Percentiles rank a stretch among this genome's conserved stretches.
Conservation (phyloP, 2,888 invertebrate genomes). For the Cataglyphis albicans region DNA sequence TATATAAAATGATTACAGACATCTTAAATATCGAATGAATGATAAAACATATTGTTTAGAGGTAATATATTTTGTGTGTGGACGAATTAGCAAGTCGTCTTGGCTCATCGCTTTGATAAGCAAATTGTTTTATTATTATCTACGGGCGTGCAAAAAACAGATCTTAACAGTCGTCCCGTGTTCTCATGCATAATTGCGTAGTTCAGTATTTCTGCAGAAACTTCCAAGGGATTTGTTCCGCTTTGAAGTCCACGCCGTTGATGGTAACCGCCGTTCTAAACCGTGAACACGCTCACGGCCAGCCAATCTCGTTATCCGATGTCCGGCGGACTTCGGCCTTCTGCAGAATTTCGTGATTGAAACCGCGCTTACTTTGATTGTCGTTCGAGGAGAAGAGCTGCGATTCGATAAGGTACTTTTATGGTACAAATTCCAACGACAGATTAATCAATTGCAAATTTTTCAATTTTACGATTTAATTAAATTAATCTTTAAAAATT, state of each 20-base stretch:
- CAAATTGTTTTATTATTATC: constrained; percentile 41
- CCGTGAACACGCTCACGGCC: constrained; percentile 55
- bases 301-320: constrained; percentile 66
- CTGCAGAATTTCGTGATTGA: constrained; percentile 54
- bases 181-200: constrained; percentile 39
- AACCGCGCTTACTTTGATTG: constrained; percentile 52
- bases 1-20: neutral
- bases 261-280: constrained; percentile 49
- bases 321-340: constrained; percentile 50
- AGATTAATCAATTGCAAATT: neutral
- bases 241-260: constrained; percentile 55
- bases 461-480: neutral
- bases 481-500: constrained; percentile 1
- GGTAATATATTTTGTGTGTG: neutral
- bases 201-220: constrained; percentile 48
- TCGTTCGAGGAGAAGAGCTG: constrained; percentile 5
- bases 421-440: neutral
- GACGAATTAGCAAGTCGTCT: neutral
- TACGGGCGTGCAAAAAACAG: constrained; percentile 6
- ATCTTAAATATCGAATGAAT: neutral
- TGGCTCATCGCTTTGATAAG: neutral
- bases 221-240: constrained; percentile 64
- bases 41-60: neutral
- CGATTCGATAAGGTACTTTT: constrained; percentile 25
- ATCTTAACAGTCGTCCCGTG: constrained; percentile 32